Base-by-base conservation (phyloP, 1,140 invertebrate genomes). In the Protaetia brevitarsis region DNA sequence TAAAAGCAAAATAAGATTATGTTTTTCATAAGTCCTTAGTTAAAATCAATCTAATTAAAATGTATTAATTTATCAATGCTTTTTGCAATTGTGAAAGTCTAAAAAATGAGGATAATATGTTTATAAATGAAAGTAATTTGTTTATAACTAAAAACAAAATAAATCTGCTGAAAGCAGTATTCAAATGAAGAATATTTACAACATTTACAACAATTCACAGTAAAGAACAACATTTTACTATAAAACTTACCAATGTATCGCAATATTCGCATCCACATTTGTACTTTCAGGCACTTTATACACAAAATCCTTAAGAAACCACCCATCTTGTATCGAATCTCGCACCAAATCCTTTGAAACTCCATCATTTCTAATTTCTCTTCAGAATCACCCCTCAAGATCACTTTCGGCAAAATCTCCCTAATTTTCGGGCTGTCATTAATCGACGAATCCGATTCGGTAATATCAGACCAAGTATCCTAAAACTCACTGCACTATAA, bases 191-290 rank as follows among this genome's bases (percentile, higher is more conserved):
- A n/a, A n/a, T n/a, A n/a, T n/a, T n/a, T n/a, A n/a, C n/a, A n/a
- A n/a, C n/a, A n/a, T n/a, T n/a, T n/a, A n/a, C n/a, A n/a, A n/a
- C n/a, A n/a, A n/a, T n/a, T n/a, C n/a, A n/a, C n/a, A n/a, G n/a
- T n/a, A n/a, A n/a, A n/a, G n/a, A n/a, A n/a, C n/a, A n/a, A n/a
- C n/a, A n/a, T n/a, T n/a, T n/a, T n/a, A n/a, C n/a, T n/a, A n/a
- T 5, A 23, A 51, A 21, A 62, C 61, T 67, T 68, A 74, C 75
- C 75, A 77, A 28, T 69, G 45, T 26, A 76, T 68, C 58, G 71
- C 73, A 29, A 76, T 68, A 66, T 73, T 77, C 16, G 75, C 73
- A 59, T 74, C 74, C 26, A 60, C 37, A 30, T 59, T 58, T 8
- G 68, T 41, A 72, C 75, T 77, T 7, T 64, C 36, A 8, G 75